Base-by-base conservation (phyloP, 2,797 vertebrate species). In the Notolabrus celidotus region DNA sequence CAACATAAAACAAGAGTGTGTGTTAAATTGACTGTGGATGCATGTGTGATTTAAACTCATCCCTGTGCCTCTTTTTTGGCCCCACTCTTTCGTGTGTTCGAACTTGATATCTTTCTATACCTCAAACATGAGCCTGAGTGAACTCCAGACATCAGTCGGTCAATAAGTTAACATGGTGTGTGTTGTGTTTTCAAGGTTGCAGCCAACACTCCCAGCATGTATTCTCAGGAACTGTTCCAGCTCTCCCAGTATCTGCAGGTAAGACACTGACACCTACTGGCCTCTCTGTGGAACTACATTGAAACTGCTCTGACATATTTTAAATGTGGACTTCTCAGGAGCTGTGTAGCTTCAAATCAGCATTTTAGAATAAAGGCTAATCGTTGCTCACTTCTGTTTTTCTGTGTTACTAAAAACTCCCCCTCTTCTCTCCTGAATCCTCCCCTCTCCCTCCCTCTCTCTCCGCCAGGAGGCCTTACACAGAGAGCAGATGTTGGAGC, bases 201-300 rank as follows among this genome's bases (percentile, higher is more conserved):
- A 86, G 97, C 97, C 96, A 99, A 97, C 93, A 96, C 97, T 93
- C 97, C 97, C 95, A 99, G 96, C 94, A 98, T 99, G 96, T 99
- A 99, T 93, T 99, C 98, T 98, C 98, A 99, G 97, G 98, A 99
- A 97, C 95, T 99, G 91, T 99, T 99, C 95, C 97, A 99, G 94
- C 97, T 99, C 85, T 99, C 98, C 91, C 98, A 99, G 95, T 99
- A 99, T 96, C 94, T 99, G 86, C 97, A 99, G 98, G 98, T 99
- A 96, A 83, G 9, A 54, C 69, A 78, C 80, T 81, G 92, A 77
- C 92, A 82, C 81, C 92, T 89, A 39, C 61, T 92, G 90, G 82
- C 11, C 47, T 10, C 7, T 43, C 3, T 29, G 0, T 10, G 54
- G 0, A 34, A 56, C 19, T 79, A 16, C 76, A 83, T 0, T 5